Base-by-base conservation (phyloP, 2,797 vertebrate genomes). In the Sparidentex hasta region DNA sequence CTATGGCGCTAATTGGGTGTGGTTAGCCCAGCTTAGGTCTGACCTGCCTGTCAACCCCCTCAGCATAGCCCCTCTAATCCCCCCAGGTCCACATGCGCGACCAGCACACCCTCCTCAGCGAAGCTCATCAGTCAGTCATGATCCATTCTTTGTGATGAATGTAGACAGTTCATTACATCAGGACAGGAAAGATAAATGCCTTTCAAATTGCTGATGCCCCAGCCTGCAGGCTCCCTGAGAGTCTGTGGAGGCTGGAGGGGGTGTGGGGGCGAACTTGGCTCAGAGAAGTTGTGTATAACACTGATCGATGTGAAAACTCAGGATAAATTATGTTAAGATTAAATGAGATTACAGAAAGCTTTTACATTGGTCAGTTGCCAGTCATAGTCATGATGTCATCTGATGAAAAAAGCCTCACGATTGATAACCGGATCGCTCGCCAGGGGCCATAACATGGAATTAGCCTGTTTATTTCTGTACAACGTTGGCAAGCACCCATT, bases 111-210 rank as follows among this genome's bases (percentile, higher is more conserved):
- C 78, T 69, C 83, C 80, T 75, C 86, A 46, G 44, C 46, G 73
- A 69, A 85, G 83, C 89, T 92, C 91, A 92, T 91, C 93, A 90
- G 86, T 90, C 93, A 85, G 85, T 90, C 91, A 78, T 87, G 87
- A 92, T 90, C 88, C 87, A 76, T 90, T 91, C 87, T 88, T 87
- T 90, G 77, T 90, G 91, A 92, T 90, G 85, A 88, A 91, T 90
- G 74, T 57, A 85, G 91, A 90, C 86, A 83, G 82, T 89, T 93
- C 90, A 92, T 94, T 92, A 93, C 88, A 89, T 91, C 81, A 88
- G 87, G 88, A 87, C 83, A 88, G 86, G 74, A 77, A 90, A 90
- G 88, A 93, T 91, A 80, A 93, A 93, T 90, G 81, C 83, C 89
- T 88, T 90, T 89, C 69, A 87, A 86, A 90, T 64, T 27, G 78